Percentiles rank a stretch among this genome's conserved stretches.
These are phyloP conservation scores for Dermatemys mawii DNA, from an alignment of 2,113 vertebrate species.

Conservation along the genomic window DNA sequence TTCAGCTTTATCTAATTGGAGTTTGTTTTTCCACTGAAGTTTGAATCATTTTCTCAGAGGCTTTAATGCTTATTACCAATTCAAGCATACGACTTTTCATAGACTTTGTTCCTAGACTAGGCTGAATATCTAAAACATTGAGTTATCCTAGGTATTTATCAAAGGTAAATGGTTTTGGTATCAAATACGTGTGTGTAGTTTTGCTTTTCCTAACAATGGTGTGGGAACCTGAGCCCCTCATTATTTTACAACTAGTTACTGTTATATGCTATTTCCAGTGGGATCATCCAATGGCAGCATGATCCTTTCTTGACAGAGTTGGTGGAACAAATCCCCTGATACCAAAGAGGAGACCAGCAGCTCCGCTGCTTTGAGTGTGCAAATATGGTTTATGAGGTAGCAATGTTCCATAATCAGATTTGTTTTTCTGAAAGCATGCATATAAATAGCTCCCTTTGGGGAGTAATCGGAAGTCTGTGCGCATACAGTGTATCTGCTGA, in stretches of 20 bases:
- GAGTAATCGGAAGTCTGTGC: background rate
- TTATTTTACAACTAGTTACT: background rate
- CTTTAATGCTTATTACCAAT: background rate
- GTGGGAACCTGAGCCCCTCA: background rate
- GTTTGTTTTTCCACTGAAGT: background rate
- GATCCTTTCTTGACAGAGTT: background rate
- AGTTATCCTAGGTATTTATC: background rate
- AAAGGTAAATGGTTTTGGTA: background rate
- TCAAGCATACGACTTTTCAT: background rate
- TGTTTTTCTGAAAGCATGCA: background rate
- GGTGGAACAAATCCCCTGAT: background rate
- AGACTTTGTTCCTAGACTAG: background rate
- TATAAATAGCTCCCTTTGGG: background rate
- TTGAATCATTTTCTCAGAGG: background rate
- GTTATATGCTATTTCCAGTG: background rate
- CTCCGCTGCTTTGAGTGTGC: background rate
- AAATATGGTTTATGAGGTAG: background rate
- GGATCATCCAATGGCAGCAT: background rate
- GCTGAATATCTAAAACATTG: background rate
- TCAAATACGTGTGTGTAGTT: background rate
- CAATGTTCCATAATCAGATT: background rate
- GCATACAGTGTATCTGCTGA: background rate
- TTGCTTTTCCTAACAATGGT: background rate
- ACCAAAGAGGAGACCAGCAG: background rate
- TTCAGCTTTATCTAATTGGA: background rate